Percentiles rank a stretch among this genome's conserved stretches.
phyloP scores from a whole-genome alignment of 2,888 invertebrate genomes.

The Tanytarsus gracilentus region DNA sequence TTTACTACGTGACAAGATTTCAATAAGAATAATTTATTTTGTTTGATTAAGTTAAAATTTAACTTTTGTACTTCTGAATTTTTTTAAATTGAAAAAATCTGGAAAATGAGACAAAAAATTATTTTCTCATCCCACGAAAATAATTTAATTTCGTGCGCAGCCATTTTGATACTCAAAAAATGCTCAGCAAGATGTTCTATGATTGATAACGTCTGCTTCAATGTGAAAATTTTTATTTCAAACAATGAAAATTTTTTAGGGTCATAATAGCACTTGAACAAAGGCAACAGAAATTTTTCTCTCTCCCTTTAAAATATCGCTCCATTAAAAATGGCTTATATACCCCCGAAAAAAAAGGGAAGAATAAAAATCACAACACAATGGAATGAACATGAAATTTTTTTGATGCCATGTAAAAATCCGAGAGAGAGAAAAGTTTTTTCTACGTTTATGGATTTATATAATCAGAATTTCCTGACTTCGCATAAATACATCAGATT shows the following conservation, averaged over 20 bases:
- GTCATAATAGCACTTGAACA: conserved; percentile 18
- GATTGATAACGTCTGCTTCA: conserved; percentile 4
- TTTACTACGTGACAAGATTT: too few relatives aligned
- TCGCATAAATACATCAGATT: conserved; percentile 26
- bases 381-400: too few relatives aligned
- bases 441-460: conserved; percentile 17
- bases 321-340: not conserved
- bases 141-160: too few relatives aligned
- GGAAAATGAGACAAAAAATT: too few relatives aligned
- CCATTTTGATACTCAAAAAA: not conserved
- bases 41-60: too few relatives aligned
- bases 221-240: not conserved
- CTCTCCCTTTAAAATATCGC: not conserved
- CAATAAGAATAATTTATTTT: too few relatives aligned
- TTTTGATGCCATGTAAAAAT: too few relatives aligned
- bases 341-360: too few relatives aligned
- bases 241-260: conserved; percentile 14
- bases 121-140: too few relatives aligned
- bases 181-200: conserved; percentile 6
- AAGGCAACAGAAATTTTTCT: conserved; percentile 3
- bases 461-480: conserved; percentile 27
- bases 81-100: too few relatives aligned
- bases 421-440: not conserved
- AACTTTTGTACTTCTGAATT: too few relatives aligned
- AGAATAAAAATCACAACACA: too few relatives aligned